phyloP scores from a whole-genome alignment of 2,797 vertebrate species.

The Moxostoma hubbsi region DNA sequence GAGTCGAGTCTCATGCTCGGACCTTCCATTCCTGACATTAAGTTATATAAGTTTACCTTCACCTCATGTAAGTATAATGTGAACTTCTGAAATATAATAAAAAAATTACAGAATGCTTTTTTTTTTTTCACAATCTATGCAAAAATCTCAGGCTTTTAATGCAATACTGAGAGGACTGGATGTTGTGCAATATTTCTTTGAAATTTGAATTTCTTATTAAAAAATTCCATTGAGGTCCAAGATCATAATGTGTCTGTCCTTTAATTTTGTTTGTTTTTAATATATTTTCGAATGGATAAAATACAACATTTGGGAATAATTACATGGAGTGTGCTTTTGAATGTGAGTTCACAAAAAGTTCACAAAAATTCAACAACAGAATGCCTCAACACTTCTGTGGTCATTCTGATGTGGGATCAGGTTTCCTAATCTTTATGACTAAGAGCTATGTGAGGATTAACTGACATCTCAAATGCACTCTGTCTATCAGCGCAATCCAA shows the following conservation, averaged over 20 bases:
- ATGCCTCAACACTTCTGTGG: background rate
- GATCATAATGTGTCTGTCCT: background rate
- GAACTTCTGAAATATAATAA: background rate
- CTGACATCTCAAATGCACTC: background rate
- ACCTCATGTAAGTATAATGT: too few species aligned
- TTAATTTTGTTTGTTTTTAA: background rate
- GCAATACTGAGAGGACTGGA: background rate
- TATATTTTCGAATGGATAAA: conserved; percentile 31
- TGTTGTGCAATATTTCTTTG: background rate
- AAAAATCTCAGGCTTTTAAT: conserved; percentile 3
- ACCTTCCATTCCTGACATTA: too few species aligned
- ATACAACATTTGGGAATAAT: background rate
- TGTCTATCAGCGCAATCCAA: background rate
- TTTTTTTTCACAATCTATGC: background rate
- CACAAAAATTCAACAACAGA: too few species aligned
- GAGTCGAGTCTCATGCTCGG: too few species aligned
- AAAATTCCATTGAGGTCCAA: background rate
- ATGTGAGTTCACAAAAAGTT: background rate
- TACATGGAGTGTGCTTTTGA: background rate
- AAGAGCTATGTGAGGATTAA: background rate
- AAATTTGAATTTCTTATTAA: background rate
- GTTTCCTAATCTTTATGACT: background rate
- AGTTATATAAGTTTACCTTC: too few species aligned
- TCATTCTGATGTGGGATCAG: background rate
- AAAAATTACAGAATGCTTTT: background rate